Evolutionary conservation across 2,888 invertebrate species (phyloP), one percentile per base, ranked within the genome.

Genomic region (Limnephilus marmoratus): DNA sequence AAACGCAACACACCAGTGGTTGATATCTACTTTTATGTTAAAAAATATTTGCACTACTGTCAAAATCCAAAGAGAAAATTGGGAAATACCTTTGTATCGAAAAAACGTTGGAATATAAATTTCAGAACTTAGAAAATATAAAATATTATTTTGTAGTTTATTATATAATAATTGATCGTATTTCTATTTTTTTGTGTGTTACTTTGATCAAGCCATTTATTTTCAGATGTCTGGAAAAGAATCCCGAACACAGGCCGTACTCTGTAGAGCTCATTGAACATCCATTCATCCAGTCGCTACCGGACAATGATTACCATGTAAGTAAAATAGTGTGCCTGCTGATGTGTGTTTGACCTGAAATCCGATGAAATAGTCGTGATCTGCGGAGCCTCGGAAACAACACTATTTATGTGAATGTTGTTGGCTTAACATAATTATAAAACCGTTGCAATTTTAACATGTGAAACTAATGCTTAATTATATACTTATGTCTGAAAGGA

Each of bases 201-300:
- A 68, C 68, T 0, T 68, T n/a, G 11, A 24, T 68, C 2, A 68
- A 68, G 24, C 68, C 9, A 4, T n/a, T 2, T 7, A 34, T 49
- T 95, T 96, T 92, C 94, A 98, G 98, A 94, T 98, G 98, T 94
- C 96, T 99, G 90, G 98, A 98, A 94, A 98, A 98, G 95, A 98
- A 98, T 95, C 97, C 97, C 1, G 98, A 98, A 94, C 98, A 98
- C 95, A 97, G 98, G 29, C 98, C 98, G 0, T 98, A 97, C 95
- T 97, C 98, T 95, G 96, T 97, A 94, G 98, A 98, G 95, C 96
- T 99, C 93, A 96, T 97, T 93, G 98, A 98, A 94, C 99, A 99
- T 96, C 98, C 98, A 0, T 98, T 98, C 94, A 95, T 98, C 93
- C 97, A 97, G 85, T 97, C 97, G 93, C 96, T 98, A 24, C 97